Evolutionary conservation across 2,113 vertebrate species (phyloP), one percentile per base, ranked within the genome.

Genomic region (Onychostruthus taczanowskii): DNA sequence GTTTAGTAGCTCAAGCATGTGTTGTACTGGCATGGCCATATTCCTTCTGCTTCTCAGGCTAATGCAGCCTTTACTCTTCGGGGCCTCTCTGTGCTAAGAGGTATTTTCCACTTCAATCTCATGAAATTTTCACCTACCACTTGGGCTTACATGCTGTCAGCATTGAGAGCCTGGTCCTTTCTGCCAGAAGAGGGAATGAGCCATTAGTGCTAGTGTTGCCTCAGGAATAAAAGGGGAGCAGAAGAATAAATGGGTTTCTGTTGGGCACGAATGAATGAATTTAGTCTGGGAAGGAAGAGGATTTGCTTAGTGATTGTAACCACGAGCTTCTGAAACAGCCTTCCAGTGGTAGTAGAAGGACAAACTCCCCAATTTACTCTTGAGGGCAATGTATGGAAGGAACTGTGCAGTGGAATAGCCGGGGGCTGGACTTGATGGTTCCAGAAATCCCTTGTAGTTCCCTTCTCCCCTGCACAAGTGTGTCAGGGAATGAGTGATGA

Each of bases 51-150:
- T 69, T 80, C 55, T 84, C 43, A 70, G 28, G 37, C 43, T 90
- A 83, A 92, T 78, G 50, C 15, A 67, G 55, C 43, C 63, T 52
- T 53, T 81, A 67, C 33, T 81, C 43, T 77, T 81, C 4, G 9
- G 59, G 37, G 27, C 30, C 35, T 67, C 35, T 90, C 47, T 90
- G 37, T 77, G 73, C 79, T 74, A 47, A 67, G 88, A 21, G 61
- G 53, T 47, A 47, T 74, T 93, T 96, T 72, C 68, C 52, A 28
- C 33, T 93, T 35, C 35, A 81, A 15, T 70, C 76, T 84, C 68
- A 74, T 81, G 50, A 92, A 81, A 89, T 89, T 95, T 95, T 96
- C 69, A 81, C 76, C 47, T 44, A 16, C 83, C 43, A 21, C 72
- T 93, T 56, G 68, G 91, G 52, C 26, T 88, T 84, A 67, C 43